A percentile compares a stretch with the other conserved stretches of the same genome.
These are phyloP conservation scores for Heterochromis multidens DNA, from an alignment of 2,113 vertebrate species.

Conservation along the genomic window DNA sequence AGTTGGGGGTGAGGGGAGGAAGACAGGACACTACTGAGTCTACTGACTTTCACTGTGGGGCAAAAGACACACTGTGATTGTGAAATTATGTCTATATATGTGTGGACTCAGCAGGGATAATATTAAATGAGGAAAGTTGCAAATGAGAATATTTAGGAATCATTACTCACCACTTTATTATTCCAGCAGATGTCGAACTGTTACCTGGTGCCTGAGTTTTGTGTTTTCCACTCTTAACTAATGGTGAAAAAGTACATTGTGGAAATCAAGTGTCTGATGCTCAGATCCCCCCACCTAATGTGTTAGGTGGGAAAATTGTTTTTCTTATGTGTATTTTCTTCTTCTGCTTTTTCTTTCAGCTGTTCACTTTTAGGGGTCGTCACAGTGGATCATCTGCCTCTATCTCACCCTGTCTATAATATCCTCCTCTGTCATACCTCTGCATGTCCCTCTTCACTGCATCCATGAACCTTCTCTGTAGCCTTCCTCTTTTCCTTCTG, in stretches of 20 bases:
- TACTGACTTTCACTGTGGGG: too few species aligned
- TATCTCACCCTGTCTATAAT: not conserved
- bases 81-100: too few species aligned
- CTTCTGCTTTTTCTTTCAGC: not conserved
- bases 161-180: too few species aligned
- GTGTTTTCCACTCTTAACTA: not conserved
- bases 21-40: too few species aligned
- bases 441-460: not conserved
- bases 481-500: not conserved
- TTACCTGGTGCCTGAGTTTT: not conserved
- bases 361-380: not conserved
- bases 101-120: too few species aligned
- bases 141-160: too few species aligned
- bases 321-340: not conserved
- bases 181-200: not conserved
- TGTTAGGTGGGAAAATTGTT: not conserved
- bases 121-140: too few species aligned
- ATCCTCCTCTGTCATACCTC: not conserved
- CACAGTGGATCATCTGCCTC: not conserved
- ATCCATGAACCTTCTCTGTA: not conserved
- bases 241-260: not conserved
- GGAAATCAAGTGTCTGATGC: not conserved
- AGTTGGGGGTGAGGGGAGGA: too few species aligned
- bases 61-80: too few species aligned
- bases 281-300: not conserved